Evolutionary conservation across 1,140 invertebrate genomes (phyloP).

Genomic region (Cyclina sinensis): DNA sequence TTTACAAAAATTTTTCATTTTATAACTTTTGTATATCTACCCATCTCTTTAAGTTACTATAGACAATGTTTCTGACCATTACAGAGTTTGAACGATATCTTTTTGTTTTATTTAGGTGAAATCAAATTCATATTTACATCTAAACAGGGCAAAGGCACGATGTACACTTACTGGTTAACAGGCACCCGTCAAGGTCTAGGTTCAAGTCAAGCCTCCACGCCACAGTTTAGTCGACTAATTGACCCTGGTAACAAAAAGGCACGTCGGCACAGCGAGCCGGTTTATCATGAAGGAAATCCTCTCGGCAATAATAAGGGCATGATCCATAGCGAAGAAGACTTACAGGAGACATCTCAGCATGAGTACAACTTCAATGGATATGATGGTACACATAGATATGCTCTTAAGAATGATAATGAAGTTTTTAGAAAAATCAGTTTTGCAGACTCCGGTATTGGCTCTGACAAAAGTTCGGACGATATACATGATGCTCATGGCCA

Average conservation of each 20-base stretch:
- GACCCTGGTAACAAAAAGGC: not conserved
- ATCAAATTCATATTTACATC: not conserved
- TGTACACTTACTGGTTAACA: slow-evolving; percentile 82
- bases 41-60: no score
- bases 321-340: not conserved
- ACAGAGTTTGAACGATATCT: no score
- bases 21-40: no score
- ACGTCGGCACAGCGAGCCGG: not conserved
- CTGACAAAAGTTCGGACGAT: not conserved
- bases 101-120: no score
- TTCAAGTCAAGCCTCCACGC: not conserved
- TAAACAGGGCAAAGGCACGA: slow-evolving; percentile 49
- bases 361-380: not conserved
- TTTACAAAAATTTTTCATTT: no score
- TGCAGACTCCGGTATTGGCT: slow-evolving; percentile 42
- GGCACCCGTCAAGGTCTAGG: slow-evolving; percentile 85
- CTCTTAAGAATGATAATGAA: not conserved
- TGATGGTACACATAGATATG: not conserved
- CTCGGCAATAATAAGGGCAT: not conserved
- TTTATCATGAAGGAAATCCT: not conserved
- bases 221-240: not conserved
- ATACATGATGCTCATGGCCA: no score
- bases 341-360: not conserved
- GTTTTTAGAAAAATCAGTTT: slow-evolving; percentile 32
- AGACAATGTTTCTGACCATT: no score